Evolutionary conservation across 2,888 invertebrate genomes (phyloP), one percentile per base, ranked within the genome.

Genomic region (Eupithecia insigniata): DNA sequence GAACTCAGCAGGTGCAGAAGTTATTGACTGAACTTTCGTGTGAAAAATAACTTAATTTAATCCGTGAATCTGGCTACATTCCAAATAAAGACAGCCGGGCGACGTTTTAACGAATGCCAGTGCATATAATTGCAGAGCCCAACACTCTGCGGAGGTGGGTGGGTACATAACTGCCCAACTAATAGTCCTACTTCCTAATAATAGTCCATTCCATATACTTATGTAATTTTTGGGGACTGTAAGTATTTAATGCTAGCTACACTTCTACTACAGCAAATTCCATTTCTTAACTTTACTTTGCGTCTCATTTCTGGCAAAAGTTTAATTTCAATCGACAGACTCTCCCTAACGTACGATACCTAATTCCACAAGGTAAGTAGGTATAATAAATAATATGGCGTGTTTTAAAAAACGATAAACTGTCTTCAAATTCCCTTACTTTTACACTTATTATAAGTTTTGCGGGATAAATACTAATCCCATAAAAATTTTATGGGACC

Each of bases 41-140:
- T 55, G 55, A 55, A 55, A 55, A 26, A 26, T 55, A 26, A 26
- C 55, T 26, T 55, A 55, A 26, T 26, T 55, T 55, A 55, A 55
- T 22, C 10, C 51, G 22, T 51, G 51, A 51, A 51, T 55, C 55
- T 62, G 61, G 61, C 61, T 62, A 32, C 61, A 32, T 32, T 62
- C 61, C 61, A 62, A 34, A 62, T 62, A 62, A 62, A 32, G 55
- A 55, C 55, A 55, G 61, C 61, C 61, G n/a, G 61, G n/a, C 34
- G 61, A n/a, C 32, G 61, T 62, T 34, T 32, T 32, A 62, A 34
- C 32, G 32, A 62, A 62, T 62, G 34, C 18, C 8, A n/a, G 61
- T 18, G 61, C 32, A 61, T 34, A 61, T 22, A 22, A 55, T 55
- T 55, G 55, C 55, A 55, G n/a, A 26, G 26, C 26, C 22, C 26